phyloP scores from a whole-genome alignment of 2,888 invertebrate species.

The Tipula helvola region DNA sequence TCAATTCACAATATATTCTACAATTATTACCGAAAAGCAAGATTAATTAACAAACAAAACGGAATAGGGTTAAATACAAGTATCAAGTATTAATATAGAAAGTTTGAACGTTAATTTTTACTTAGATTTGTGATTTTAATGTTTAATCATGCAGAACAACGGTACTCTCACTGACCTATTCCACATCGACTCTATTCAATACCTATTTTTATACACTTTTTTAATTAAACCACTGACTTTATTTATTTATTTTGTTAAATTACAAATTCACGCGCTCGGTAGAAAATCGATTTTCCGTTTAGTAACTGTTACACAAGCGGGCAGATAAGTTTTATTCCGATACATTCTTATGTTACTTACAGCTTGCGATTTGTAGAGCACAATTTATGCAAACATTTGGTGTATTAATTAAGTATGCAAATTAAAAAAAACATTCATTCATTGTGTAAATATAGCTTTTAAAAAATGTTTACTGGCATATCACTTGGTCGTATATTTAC shows the following conservation, averaged over 20 bases:
- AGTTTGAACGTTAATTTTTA: not conserved
- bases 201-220: not conserved
- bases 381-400: not conserved
- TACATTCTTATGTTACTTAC: not conserved
- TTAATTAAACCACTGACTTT: not conserved
- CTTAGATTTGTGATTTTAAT: not conserved
- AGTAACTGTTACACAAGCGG: not conserved
- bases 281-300: not conserved
- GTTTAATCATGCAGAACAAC: not conserved
- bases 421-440: not conserved
- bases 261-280: not conserved
- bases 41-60: not conserved
- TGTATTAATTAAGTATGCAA: not conserved
- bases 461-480: not conserved
- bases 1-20: not conserved
- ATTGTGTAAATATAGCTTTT: not conserved
- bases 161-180: not conserved
- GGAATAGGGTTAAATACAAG: not conserved
- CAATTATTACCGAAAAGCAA: not conserved
- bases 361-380: not conserved
- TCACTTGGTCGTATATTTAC: not conserved
- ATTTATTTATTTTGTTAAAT: not conserved
- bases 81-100: not conserved
- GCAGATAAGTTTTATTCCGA: not conserved
- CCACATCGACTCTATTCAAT: not conserved